phyloP scores from a whole-genome alignment of 2,113 vertebrate genomes.

The Gila orcuttii region DNA sequence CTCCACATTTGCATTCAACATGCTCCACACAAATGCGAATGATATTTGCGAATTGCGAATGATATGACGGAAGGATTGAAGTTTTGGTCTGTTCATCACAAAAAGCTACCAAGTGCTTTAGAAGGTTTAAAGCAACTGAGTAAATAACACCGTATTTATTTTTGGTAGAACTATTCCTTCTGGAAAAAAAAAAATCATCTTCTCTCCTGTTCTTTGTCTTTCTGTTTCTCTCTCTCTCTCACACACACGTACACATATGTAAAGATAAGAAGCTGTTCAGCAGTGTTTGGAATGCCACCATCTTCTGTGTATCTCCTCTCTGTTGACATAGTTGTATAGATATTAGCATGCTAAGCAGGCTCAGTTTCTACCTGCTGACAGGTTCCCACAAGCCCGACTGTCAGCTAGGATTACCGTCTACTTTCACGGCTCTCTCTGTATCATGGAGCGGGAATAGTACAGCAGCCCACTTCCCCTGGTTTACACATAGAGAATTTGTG shows the following conservation, averaged over 20 bases:
- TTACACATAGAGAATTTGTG: background rate
- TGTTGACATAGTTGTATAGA: conserved; percentile 45
- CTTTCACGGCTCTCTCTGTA: conserved; percentile 37
- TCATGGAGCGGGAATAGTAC: conserved; percentile 1
- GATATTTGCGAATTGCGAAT: too few species aligned
- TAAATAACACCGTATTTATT: background rate
- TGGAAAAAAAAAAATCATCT: too few species aligned
- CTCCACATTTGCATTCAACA: background rate
- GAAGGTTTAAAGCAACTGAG: too few species aligned
- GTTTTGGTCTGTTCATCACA: background rate
- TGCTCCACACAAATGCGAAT: background rate
- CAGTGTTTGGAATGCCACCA: conserved; percentile 36
- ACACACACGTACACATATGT: background rate
- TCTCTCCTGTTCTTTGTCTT: too few species aligned
- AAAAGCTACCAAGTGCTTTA: background rate
- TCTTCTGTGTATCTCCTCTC: conserved; percentile 41
- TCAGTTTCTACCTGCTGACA: conserved; percentile 60
- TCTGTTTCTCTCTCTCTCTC: too few species aligned
- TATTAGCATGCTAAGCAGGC: conserved; percentile 56
- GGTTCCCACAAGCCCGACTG: conserved; percentile 65
- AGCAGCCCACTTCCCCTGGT: background rate
- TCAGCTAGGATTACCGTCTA: conserved; percentile 25
- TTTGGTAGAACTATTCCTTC: background rate
- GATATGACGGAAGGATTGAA: background rate
- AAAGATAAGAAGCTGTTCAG: conserved; percentile 1